These are phyloP conservation scores for Tetrapedia diversipes DNA, from an alignment of 2,888 invertebrate genomes.

Conservation along the genomic window DNA sequence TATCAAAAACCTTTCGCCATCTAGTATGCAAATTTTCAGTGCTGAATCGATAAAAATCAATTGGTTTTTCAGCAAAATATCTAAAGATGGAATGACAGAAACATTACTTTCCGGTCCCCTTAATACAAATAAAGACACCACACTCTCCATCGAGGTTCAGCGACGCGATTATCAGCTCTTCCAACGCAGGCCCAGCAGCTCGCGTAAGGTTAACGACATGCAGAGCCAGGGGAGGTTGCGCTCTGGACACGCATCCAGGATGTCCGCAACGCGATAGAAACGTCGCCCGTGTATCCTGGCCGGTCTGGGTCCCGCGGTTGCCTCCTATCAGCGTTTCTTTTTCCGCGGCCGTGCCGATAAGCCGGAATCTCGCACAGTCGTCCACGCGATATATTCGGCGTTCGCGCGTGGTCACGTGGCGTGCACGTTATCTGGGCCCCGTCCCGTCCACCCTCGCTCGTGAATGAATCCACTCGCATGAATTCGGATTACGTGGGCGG, in stretches of 20 bases:
- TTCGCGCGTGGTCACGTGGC: conserved; percentile 30
- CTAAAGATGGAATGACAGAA: no score
- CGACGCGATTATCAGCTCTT: conserved; percentile 54
- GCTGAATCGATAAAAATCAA: no score
- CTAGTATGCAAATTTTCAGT: no score
- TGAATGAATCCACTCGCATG: conserved; percentile 21
- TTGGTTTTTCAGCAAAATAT: no score
- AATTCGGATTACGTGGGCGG: conserved; percentile 43
- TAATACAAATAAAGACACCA: no score
- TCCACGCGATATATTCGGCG: conserved; percentile 46
- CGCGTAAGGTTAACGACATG: conserved; percentile 76
- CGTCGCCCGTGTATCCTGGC: conserved; percentile 70
- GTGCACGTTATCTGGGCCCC: conserved; percentile 33
- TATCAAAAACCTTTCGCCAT: no score
- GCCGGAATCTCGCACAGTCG: no score
- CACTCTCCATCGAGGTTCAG: no score
- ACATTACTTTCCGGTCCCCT: no score
- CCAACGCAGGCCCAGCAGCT: conserved; percentile 59
- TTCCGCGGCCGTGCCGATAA: conserved; percentile 48
- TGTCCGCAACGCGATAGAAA: conserved; percentile 73
- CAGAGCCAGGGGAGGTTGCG: conserved; percentile 50
- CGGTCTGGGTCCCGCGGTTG: conserved; percentile 52
- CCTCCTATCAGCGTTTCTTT: conserved; percentile 46
- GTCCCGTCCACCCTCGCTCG: neutral
- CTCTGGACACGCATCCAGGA: conserved; percentile 67